Evolutionary conservation across 2,113 vertebrate species (phyloP).

Genomic region (Acanthisitta chloris): DNA sequence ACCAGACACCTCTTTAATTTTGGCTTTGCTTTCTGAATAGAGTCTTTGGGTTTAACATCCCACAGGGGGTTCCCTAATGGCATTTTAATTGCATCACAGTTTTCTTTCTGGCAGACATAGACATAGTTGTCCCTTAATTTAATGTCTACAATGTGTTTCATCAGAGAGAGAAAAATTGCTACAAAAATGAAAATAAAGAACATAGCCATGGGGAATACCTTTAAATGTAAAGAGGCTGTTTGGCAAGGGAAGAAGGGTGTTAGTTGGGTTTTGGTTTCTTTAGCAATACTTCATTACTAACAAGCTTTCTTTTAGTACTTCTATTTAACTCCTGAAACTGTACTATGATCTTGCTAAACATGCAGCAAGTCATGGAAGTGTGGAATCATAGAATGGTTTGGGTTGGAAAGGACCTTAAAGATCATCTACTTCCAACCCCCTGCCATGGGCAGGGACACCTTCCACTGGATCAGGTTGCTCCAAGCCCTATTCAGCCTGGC

Average conservation of each 20-base stretch:
- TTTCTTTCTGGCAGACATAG: slow-evolving; percentile 59
- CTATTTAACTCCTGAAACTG: not conserved
- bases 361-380: not conserved
- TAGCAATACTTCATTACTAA: not conserved
- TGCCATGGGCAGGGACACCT: not conserved
- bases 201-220: slow-evolving; percentile 13
- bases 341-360: not conserved
- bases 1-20: slow-evolving; percentile 64
- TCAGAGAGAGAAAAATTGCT: slow-evolving; percentile 56
- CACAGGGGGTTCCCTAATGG: slow-evolving; percentile 49
- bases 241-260: slow-evolving; percentile 7
- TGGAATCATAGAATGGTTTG: not conserved
- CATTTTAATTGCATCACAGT: slow-evolving; percentile 68
- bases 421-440: rapidly evolving
- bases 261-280: not conserved
- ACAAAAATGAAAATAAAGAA: slow-evolving; percentile 53
- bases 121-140: slow-evolving; percentile 62
- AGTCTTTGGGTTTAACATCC: slow-evolving; percentile 60
- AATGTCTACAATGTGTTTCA: slow-evolving; percentile 65
- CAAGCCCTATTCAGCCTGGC: not conserved
- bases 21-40: slow-evolving; percentile 61
- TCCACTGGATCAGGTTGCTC: not conserved
- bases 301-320: not conserved
- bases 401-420: not conserved
- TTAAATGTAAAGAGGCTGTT: slow-evolving; percentile 18